Evolutionary conservation across 2,888 invertebrate species (phyloP).

Genomic region (Gastracanthus pulcherrimus): DNA sequence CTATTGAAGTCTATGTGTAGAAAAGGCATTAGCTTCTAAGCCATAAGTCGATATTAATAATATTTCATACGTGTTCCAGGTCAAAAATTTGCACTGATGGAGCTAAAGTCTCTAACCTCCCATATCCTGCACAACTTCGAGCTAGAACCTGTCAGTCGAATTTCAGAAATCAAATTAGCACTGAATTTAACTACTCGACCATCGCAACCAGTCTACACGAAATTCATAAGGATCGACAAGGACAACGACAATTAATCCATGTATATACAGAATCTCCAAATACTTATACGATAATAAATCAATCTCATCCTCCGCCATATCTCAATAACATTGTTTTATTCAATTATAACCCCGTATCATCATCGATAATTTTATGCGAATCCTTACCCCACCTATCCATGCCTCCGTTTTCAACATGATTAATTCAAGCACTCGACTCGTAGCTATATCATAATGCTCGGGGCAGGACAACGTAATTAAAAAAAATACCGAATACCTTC

Average conservation of each 20-base stretch:
- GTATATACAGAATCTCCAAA: neutral
- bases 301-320: neutral
- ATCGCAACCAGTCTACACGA: conserved; percentile 56
- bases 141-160: conserved; percentile 58
- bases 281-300: neutral
- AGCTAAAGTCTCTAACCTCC: conserved; percentile 57
- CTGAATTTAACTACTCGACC: conserved; percentile 59
- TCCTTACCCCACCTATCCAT: neutral
- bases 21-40: too few species aligned
- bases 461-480: conserved; percentile 43
- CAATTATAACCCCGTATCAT: neutral
- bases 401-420: conserved; percentile 17
- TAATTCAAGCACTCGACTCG: conserved; percentile 26
- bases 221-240: conserved; percentile 46
- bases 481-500: conserved; percentile 39
- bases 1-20: too few species aligned
- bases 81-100: conserved; percentile 38
- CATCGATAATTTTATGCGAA: neutral
- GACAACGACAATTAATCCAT: neutral
- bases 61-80: neutral
- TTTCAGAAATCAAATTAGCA: conserved; percentile 50
- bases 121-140: conserved; percentile 61
- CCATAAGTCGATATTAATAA: too few species aligned
- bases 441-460: conserved; percentile 8
- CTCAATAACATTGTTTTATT: conserved; percentile 13